phyloP scores from a whole-genome alignment of 2,888 invertebrate genomes.

The Diploptera punctata region DNA sequence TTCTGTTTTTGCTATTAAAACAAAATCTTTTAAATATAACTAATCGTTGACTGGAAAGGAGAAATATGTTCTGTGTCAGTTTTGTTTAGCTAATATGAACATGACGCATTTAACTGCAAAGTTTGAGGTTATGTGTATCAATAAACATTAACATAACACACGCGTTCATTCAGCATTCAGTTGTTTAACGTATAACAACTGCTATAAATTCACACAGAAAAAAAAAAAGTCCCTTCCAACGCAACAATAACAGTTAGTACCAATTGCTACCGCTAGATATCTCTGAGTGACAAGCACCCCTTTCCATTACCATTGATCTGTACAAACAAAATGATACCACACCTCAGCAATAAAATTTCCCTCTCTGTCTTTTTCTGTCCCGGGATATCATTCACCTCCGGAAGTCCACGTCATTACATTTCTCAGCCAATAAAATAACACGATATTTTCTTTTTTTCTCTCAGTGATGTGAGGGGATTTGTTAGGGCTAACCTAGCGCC shows the following conservation, averaged over 20 bases:
- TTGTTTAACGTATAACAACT: no score
- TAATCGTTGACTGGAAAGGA: no score
- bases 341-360: slow-evolving; percentile 24
- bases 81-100: no score
- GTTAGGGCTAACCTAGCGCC: slow-evolving; percentile 21
- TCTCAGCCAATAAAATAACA: slow-evolving; percentile 37
- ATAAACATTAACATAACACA: no score
- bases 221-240: not conserved
- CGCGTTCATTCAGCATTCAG: no score
- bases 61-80: no score
- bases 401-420: slow-evolving; percentile 16
- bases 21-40: no score
- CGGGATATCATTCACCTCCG: slow-evolving; percentile 17
- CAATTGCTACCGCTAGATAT: not conserved
- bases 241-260: slow-evolving; percentile 15
- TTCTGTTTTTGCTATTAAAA: no score
- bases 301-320: not conserved
- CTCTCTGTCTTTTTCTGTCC: not conserved
- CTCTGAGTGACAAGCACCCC: slow-evolving; percentile 8
- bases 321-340: slow-evolving; percentile 4
- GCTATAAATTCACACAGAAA: no score
- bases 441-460: not conserved
- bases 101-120: no score
- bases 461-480: slow-evolving; percentile 11
- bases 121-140: no score